Percentiles rank a stretch among this genome's conserved stretches.
Conservation (phyloP, 2,888 invertebrate species). For the Archaeoteleia sp. region DNA sequence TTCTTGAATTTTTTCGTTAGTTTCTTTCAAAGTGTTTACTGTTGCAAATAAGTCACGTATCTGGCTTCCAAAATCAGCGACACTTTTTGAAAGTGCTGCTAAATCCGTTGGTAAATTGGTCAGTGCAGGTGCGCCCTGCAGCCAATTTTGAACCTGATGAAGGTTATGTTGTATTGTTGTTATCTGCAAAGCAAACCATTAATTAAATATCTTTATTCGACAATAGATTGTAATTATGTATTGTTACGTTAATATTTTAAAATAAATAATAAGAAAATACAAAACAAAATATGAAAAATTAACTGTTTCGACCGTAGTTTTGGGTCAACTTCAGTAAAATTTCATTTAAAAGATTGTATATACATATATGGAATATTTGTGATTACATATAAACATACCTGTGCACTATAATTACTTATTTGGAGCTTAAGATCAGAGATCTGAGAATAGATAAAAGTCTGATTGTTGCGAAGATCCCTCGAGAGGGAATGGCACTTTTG, state of each 20-base stretch:
- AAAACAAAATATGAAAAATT: too few relatives aligned
- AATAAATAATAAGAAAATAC: too few relatives aligned
- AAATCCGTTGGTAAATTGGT: constrained; percentile 78
- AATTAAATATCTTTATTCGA: too few relatives aligned
- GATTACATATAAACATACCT: constrained; percentile 67
- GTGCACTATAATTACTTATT: constrained; percentile 76
- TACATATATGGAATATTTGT: too few relatives aligned
- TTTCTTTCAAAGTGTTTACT: constrained; percentile 69
- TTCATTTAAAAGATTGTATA: too few relatives aligned
- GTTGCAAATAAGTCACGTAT: constrained; percentile 75
- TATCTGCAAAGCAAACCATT: constrained; percentile 72
- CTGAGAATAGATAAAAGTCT: constrained; percentile 78
- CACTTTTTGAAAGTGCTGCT: constrained; percentile 77
- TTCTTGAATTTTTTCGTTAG: constrained; percentile 63
- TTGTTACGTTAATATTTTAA: too few relatives aligned
- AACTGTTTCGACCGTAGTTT: too few relatives aligned
- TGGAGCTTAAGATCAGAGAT: constrained; percentile 78
- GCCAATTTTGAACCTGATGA: constrained; percentile 77
- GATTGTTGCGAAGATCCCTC: constrained; percentile 81
- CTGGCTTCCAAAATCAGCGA: constrained; percentile 80
- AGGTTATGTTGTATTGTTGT: constrained; percentile 75
- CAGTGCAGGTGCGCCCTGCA: constrained; percentile 79
- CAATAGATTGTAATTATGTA: too few relatives aligned
- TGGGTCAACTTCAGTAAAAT: too few relatives aligned
- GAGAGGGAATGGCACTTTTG: constrained; percentile 84